A percentile compares a stretch with the other conserved stretches of the same genome.
phyloP scores from a whole-genome alignment of 2,888 invertebrate genomes.

The Lissocephala sabroskyi region DNA sequence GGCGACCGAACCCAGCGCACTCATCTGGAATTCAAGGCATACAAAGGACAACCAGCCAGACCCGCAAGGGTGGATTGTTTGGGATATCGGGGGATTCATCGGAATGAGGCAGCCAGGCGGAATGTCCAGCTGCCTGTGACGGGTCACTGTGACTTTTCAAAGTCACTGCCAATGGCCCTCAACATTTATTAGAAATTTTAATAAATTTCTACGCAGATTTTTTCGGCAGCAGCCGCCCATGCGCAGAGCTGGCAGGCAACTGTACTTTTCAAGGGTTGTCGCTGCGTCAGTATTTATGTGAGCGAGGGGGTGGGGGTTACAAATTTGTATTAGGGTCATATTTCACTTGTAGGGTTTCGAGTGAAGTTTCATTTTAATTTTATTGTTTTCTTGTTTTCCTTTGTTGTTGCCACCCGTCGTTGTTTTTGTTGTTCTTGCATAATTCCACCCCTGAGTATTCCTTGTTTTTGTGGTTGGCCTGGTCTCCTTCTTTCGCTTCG shows the following conservation, averaged over 20 bases:
- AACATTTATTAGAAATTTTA: too few species aligned
- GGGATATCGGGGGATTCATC: too few species aligned
- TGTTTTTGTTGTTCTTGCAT: conserved; percentile 20
- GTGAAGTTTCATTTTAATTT: conserved; percentile 64
- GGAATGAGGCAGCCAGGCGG: not conserved
- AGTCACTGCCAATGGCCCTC: too few species aligned
- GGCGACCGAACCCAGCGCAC: conserved; percentile 21
- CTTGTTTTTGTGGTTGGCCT: too few species aligned
- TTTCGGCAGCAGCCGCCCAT: too few species aligned
- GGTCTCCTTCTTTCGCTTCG: too few species aligned
- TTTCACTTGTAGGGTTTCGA: conserved; percentile 71
- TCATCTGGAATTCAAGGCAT: conserved; percentile 29
- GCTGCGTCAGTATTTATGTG: not conserved
- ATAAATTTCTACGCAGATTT: too few species aligned
- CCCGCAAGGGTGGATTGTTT: too few species aligned
- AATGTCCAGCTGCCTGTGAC: conserved; percentile 1
- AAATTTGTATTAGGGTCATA: conserved; percentile 69
- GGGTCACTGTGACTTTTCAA: not conserved
- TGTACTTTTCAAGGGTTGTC: not conserved
- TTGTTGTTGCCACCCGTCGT: conserved; percentile 18
- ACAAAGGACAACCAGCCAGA: too few species aligned
- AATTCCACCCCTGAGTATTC: conserved; percentile 30
- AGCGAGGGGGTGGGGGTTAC: conserved; percentile 18
- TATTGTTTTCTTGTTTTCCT: conserved; percentile 44
- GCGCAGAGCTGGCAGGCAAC: too few species aligned